Evolutionary conservation across 64 coral and sea anemone species (phyloP), one percentile per base, ranked within the genome.

Genomic region (Trachythela sp.): DNA sequence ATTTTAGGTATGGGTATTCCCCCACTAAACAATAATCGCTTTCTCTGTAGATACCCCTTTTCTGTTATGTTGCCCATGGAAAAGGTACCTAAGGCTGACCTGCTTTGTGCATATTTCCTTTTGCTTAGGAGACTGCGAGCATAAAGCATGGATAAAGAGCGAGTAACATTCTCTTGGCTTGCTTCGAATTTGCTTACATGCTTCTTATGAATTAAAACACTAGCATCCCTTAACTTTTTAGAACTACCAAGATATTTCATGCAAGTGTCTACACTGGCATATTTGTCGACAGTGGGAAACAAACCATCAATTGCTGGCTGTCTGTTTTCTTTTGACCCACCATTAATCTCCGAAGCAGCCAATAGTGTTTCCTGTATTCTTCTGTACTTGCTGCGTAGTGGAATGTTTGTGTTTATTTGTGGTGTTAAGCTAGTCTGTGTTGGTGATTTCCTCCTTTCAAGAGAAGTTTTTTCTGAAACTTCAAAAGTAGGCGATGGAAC

Each of bases 271-370:
- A 70, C 30, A 70, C 24, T 70, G 24, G 64, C 64, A 70, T 70
- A 70, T 70, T 22, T 70, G 64, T 70, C 64, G 7, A 70, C 18
- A 32, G 64, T 70, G 64, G 24, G 64, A 70, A 70, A 70, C 64
- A 70, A 26, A 26, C 64, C 64, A 70, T 70, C 64, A 32, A 70
- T n/a, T 70, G 64, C 64, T 70, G 64, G 64, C 30, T 70, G 64
- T 70, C 64, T 22, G 30, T 70, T 70, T n/a, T 70, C 64, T 70
- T 70, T 32, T 26, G 20, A 26, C 24, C 8, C 64, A 70, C 64
- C 64, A 70, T 70, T 7, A 26, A 70, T 70, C 30, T 70, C 64
- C n/a, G n/a, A n/a, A n/a, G n/a, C n/a, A n/a, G n/a, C n/a, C n/a
- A n/a, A n/a, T n/a, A n/a, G n/a, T n/a, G 48, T 6, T n/a, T n/a